phyloP scores from a whole-genome alignment of 2,888 invertebrate species.

The Amitus sp. region DNA sequence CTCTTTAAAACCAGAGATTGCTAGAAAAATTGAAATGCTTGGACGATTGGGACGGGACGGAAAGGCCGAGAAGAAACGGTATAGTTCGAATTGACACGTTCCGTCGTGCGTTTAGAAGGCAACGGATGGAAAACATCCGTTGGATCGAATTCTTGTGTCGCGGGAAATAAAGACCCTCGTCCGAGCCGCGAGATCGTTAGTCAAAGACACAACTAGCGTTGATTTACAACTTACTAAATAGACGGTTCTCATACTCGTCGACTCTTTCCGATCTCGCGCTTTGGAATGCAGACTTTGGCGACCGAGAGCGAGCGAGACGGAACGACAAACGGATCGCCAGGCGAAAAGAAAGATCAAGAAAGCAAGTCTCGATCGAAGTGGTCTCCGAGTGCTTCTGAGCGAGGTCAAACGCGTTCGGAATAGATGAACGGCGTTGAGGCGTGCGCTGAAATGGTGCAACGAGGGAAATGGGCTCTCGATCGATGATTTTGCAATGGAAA shows the following conservation, averaged over 20 bases:
- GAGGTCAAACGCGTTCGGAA: slow-evolving; percentile 46
- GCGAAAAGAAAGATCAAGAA: slow-evolving; percentile 29
- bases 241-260: slow-evolving; percentile 36
- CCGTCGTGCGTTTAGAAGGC: not conserved
- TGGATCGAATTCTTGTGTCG: slow-evolving; percentile 5
- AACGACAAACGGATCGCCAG: slow-evolving; percentile 34
- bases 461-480: slow-evolving; percentile 12
- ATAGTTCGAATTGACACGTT: not conserved
- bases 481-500: no score
- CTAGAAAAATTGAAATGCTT: no score
- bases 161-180: slow-evolving; percentile 16
- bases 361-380: slow-evolving; percentile 43
- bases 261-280: slow-evolving; percentile 20
- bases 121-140: no score
- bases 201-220: slow-evolving; percentile 46
- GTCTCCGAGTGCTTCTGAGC: slow-evolving; percentile 31
- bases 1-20: no score
- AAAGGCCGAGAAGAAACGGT: slow-evolving; percentile 3
- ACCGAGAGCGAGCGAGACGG: slow-evolving; percentile 36
- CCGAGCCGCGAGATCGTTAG: slow-evolving; percentile 41
- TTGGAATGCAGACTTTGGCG: slow-evolving; percentile 38
- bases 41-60: no score
- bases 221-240: slow-evolving; percentile 53
- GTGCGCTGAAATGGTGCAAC: slow-evolving; percentile 25
- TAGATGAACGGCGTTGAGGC: slow-evolving; percentile 35